A percentile compares a stretch with the other conserved stretches of the same genome.
Evolutionary conservation across 2,888 invertebrate species (phyloP).

Genomic region (Campoplex nolae): DNA sequence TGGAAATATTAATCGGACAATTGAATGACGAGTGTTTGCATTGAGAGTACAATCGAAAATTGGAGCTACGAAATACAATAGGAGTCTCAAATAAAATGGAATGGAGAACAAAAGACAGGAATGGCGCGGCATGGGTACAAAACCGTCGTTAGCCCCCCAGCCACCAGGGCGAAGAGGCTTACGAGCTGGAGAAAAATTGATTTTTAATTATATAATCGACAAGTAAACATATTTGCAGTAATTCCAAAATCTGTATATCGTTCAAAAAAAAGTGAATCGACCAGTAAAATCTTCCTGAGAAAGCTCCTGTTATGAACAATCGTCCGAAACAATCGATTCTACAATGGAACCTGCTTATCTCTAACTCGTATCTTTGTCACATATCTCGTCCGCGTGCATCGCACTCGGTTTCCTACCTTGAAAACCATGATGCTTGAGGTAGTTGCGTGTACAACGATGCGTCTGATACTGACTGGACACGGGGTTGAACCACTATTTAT

Average conservation of each 20-base stretch:
- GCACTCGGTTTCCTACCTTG: slow-evolving; percentile 55
- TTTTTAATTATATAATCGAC: not conserved
- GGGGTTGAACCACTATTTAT: slow-evolving; percentile 75
- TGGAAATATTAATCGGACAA: not conserved
- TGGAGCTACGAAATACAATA: not conserved
- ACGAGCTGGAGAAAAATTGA: not conserved
- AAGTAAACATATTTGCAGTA: not conserved
- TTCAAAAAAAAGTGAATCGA: not conserved
- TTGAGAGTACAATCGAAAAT: too few species aligned
- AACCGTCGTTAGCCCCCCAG: too few species aligned
- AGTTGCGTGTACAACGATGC: slow-evolving; percentile 71
- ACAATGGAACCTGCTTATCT: not conserved
- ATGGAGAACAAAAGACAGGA: not conserved
- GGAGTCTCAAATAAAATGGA: not conserved
- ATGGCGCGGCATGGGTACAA: not conserved
- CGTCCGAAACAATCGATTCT: not conserved
- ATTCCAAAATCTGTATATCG: not conserved
- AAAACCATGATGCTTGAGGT: slow-evolving; percentile 68
- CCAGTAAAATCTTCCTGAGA: not conserved
- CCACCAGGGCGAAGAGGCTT: too few species aligned
- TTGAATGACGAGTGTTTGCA: too few species aligned
- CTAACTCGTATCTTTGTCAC: not conserved
- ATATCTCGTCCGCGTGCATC: not conserved
- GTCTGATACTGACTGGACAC: slow-evolving; percentile 74
- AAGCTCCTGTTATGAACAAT: not conserved